Base-by-base conservation (phyloP, 1,140 invertebrate species). In the Holotrichia oblita region DNA sequence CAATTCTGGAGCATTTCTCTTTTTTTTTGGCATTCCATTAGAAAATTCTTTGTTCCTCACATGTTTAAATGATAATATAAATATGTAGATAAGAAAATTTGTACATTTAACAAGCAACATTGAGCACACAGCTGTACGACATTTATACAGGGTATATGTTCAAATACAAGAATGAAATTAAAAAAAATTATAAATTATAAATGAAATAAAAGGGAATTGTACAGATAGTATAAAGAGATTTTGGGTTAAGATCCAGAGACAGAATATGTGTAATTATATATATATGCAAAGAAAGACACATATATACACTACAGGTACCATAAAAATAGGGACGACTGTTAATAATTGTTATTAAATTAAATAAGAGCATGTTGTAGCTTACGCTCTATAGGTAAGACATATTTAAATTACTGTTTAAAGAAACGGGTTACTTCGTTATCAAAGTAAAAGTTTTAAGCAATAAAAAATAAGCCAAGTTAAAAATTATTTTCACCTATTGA, bases 41-140 rank as follows among this genome's bases (percentile, higher is more conserved):
- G 86, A 87, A 87, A 87, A 87, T 87, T 87, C 86, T 87, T 87
- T 87, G 85, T 86, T 87, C 85, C 83, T 83, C 77, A 77, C 48
- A 55, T 55, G 14, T 55, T 55, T 17, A 55, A 55, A 55, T 79
- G 81, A 64, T 59, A 61, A 27, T 20, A 55, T 7, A 76, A 24
- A 76, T 76, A 76, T 76, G n/a, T 78, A 73, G 40, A 40, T 48
- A 40, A 40, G 72, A 27, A 75, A 40, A 55, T 12, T 79, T n/a
- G 41, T 74, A 24, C 22, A 40, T 34, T 73, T 42, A 77, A 64
- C 27, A 40, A 77, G 77, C 55, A 77, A 77, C 61, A 69, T 77
- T 20, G 27, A 24, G 75, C 42, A 77, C 75, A 77, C 34, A 77
- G 75, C 75, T 42, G 42, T 42, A 77, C 75, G 48, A 55, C 14